phyloP scores from a whole-genome alignment of 2,888 invertebrate genomes.

The Erebia palarica region DNA sequence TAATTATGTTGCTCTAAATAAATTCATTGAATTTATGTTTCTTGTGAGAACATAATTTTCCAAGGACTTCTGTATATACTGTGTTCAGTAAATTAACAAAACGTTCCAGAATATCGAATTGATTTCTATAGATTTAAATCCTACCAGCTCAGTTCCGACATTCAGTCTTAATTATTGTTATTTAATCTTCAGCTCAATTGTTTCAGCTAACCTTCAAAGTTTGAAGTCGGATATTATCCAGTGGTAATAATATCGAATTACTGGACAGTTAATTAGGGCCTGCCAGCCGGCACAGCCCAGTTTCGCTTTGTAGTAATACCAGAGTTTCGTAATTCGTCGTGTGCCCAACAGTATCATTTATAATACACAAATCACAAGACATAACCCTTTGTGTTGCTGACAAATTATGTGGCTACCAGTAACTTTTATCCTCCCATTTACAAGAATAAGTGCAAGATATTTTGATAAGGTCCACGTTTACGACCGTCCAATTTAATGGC shows the following conservation, averaged over 20 bases:
- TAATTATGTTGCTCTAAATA: neutral
- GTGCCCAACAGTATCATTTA: constrained; percentile 73
- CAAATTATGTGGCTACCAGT: constrained; percentile 68
- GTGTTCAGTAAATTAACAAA: neutral
- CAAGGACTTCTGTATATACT: neutral
- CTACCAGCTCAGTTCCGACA: neutral
- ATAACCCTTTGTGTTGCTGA: constrained; percentile 71
- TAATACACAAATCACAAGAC: constrained; percentile 53
- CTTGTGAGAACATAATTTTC: neutral
- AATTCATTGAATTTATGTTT: neutral
- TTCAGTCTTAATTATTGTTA: constrained; percentile 11
- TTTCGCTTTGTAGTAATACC: constrained; percentile 58
- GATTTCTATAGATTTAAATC: neutral
- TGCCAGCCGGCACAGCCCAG: constrained; percentile 66
- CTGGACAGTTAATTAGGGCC: constrained; percentile 78
- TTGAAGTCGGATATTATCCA: constrained; percentile 41
- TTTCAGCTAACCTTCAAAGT: constrained; percentile 31
- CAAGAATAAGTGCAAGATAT: constrained; percentile 36
- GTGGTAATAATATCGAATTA: constrained; percentile 70
- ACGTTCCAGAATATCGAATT: neutral
- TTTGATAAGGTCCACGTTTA: constrained; percentile 36
- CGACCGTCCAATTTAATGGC: constrained; percentile 37
- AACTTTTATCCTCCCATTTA: constrained; percentile 56
- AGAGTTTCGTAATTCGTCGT: constrained; percentile 67
- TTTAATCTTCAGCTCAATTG: constrained; percentile 23